These are phyloP conservation scores for Exephanes ischioxanthus DNA, from an alignment of 2,888 invertebrate genomes.

Conservation along the genomic window DNA sequence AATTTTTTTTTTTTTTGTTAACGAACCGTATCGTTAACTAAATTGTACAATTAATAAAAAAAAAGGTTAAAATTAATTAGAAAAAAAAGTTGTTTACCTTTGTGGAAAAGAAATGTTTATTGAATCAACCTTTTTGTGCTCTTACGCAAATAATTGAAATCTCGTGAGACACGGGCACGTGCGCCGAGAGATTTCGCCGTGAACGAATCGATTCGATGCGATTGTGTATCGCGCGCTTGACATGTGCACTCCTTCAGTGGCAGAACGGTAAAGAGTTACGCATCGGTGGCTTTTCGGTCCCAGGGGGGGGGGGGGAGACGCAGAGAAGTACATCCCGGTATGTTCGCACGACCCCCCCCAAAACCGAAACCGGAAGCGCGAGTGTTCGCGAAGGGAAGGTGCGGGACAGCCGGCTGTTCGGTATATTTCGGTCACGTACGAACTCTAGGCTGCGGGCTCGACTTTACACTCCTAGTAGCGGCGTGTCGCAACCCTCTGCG, in stretches of 20 bases:
- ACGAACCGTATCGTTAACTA: neutral
- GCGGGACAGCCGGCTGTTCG: slow-evolving; percentile 38
- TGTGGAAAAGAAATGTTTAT: neutral
- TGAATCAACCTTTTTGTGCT: neutral
- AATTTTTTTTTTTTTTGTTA: too few species aligned
- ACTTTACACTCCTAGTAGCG: slow-evolving; percentile 34
- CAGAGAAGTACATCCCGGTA: slow-evolving; percentile 33
- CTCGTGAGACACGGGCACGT: slow-evolving; percentile 45
- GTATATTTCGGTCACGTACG: slow-evolving; percentile 77
- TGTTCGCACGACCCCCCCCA: slow-evolving; percentile 43
- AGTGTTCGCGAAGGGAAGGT: slow-evolving; percentile 48
- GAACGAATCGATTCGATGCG: slow-evolving; percentile 18
- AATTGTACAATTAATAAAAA: neutral
- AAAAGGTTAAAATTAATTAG: neutral
- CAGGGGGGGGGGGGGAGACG: slow-evolving; percentile 62
- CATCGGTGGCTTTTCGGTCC: slow-evolving; percentile 69
- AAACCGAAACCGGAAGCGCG: slow-evolving; percentile 52
- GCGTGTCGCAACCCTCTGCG: slow-evolving; percentile 17
- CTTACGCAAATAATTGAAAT: slow-evolving; percentile 30
- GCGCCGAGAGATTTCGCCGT: slow-evolving; percentile 1
- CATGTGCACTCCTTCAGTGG: slow-evolving; percentile 36
- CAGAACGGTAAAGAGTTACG: slow-evolving; percentile 75
- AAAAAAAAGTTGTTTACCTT: neutral
- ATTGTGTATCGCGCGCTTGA: slow-evolving; percentile 6
- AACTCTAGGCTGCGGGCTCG: slow-evolving; percentile 26